These are phyloP conservation scores for Chiloscyllium punctatum DNA, from an alignment of 2,797 vertebrate genomes.

Conservation along the genomic window DNA sequence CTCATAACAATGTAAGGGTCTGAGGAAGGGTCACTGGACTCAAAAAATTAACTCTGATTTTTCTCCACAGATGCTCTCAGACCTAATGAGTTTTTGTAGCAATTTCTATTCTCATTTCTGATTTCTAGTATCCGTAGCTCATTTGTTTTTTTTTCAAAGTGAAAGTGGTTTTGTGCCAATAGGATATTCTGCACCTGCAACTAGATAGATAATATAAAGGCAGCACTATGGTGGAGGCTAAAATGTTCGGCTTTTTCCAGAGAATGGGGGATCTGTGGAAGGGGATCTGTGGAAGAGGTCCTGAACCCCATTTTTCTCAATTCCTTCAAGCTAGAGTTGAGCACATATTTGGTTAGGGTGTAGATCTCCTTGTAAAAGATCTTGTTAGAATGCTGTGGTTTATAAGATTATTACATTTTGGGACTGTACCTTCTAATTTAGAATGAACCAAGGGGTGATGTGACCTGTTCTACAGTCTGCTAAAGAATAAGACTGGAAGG, in stretches of 20 bases:
- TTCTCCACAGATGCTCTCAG: too few species aligned
- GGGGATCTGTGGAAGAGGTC: not conserved
- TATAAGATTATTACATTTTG: not conserved
- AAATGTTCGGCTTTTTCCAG: not conserved
- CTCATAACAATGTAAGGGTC: too few species aligned
- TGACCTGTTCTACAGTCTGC: not conserved
- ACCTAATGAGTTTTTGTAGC: too few species aligned
- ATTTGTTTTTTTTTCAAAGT: too few species aligned
- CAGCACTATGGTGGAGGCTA: not conserved
- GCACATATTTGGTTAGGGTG: not conserved
- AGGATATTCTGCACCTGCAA: not conserved
- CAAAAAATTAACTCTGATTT: too few species aligned
- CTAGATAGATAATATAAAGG: not conserved
- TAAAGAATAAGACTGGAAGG: not conserved
- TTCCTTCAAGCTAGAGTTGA: not conserved
- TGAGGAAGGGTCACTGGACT: too few species aligned
- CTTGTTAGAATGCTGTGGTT: not conserved
- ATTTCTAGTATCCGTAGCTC: too few species aligned
- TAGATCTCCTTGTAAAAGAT: not conserved
- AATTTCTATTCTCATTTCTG: too few species aligned
- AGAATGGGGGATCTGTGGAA: not conserved
- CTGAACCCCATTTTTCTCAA: not conserved
- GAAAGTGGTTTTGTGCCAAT: not conserved
- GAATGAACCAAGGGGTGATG: not conserved
- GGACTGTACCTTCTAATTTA: not conserved